Evolutionary conservation across 2,113 vertebrate species (phyloP).

Genomic region (Chrysochloris asiatica): DNA sequence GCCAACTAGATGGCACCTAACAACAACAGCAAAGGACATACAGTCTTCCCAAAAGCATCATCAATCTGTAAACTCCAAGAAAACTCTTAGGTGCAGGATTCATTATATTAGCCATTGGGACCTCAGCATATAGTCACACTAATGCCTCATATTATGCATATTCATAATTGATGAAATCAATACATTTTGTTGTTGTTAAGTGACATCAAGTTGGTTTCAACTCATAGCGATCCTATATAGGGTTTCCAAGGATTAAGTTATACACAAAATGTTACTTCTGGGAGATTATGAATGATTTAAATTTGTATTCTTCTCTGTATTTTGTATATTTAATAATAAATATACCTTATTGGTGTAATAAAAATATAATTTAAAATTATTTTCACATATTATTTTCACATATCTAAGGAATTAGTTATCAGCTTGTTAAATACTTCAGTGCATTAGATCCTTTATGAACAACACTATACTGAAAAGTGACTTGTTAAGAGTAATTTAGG

Average conservation of each 20-base stretch:
- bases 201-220: no score
- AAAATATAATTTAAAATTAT: slow-evolving; percentile 1
- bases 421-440: not conserved
- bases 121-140: no score
- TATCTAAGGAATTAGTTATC: not conserved
- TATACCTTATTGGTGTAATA: not conserved
- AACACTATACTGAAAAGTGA: not conserved
- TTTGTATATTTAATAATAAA: not conserved
- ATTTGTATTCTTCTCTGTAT: not conserved
- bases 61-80: not conserved
- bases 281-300: not conserved
- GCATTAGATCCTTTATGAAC: not conserved
- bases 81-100: not conserved
- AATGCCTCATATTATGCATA: no score
- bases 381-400: not conserved
- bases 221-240: no score
- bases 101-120: not conserved
- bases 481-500: not conserved
- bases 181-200: no score
- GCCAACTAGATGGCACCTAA: no score
- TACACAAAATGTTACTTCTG: not conserved
- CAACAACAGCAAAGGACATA: no score
- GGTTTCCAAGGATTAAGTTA: not conserved
- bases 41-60: not conserved
- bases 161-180: not conserved